A percentile compares a stretch with the other conserved stretches of the same genome.
Evolutionary conservation across 2,888 invertebrate species (phyloP).

Genomic region (Apamea anceps): DNA sequence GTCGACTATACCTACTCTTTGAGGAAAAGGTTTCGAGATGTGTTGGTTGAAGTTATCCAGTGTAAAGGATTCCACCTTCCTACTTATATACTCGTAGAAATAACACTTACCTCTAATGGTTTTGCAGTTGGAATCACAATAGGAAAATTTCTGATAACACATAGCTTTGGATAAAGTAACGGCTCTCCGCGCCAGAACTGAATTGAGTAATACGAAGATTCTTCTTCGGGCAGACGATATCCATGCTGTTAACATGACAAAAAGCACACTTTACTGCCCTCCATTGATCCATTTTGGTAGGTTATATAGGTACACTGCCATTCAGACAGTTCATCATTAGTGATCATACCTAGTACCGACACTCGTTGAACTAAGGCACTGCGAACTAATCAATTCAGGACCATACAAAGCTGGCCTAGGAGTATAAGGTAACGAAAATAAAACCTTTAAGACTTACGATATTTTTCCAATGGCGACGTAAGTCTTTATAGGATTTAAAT

Average conservation of each 20-base stretch:
- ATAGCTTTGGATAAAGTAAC: conserved; percentile 83
- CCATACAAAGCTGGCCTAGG: background rate
- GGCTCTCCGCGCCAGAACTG: conserved; percentile 87
- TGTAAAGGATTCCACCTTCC: background rate
- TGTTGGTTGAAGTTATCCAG: no score
- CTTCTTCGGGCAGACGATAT: conserved; percentile 84
- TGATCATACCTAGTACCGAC: background rate
- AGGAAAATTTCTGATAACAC: conserved; percentile 80
- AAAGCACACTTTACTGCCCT: background rate
- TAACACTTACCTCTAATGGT: conserved; percentile 73
- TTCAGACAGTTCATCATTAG: background rate
- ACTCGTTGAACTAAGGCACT: background rate
- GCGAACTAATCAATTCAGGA: background rate
- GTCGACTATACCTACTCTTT: background rate
- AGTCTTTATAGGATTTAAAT: conserved; percentile 86
- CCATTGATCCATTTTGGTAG: background rate
- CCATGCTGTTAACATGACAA: conserved; percentile 78
- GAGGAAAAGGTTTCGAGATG: background rate
- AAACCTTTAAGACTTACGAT: conserved; percentile 78
- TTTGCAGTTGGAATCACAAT: conserved; percentile 81
- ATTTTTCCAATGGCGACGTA: conserved; percentile 89
- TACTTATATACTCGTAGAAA: no score
- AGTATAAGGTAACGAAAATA: background rate
- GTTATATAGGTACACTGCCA: background rate
- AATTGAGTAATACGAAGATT: conserved; percentile 78